Evolutionary conservation across 2,797 vertebrate genomes (phyloP).

Genomic region (Aldrovandia affinis): DNA sequence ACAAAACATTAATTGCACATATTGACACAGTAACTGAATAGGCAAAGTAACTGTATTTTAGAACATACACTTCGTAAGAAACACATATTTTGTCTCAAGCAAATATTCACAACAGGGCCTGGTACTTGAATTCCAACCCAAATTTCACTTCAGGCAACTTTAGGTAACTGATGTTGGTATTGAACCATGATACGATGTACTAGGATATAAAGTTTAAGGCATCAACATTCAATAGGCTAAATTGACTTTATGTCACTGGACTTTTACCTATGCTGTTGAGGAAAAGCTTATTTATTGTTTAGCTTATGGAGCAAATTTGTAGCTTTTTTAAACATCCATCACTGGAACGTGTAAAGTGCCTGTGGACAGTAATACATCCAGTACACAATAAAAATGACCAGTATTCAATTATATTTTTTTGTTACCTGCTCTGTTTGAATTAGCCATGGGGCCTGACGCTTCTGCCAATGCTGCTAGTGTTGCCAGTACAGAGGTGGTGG

Average conservation of each 20-base stretch:
- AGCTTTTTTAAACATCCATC: too few species aligned
- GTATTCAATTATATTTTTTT: background rate
- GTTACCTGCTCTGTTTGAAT: conserved; percentile 39
- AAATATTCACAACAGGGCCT: background rate
- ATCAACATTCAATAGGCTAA: background rate
- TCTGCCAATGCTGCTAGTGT: conserved; percentile 64
- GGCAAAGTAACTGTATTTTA: background rate
- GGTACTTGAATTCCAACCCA: background rate
- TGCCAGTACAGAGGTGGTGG: conserved; percentile 33
- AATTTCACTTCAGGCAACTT: background rate
- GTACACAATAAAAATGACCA: background rate
- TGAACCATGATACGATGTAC: background rate
- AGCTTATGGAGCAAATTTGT: background rate
- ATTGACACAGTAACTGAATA: too few species aligned
- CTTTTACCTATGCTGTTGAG: background rate
- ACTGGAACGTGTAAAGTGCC: background rate
- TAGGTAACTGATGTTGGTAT: background rate
- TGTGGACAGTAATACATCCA: background rate
- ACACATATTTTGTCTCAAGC: background rate
- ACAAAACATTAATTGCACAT: background rate
- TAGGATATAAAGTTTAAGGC: background rate
- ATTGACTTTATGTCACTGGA: background rate
- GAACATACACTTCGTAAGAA: background rate
- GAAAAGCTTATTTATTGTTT: background rate
- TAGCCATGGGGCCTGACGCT: conserved; percentile 52